Base-by-base conservation (phyloP, 2,888 invertebrate genomes). In the Selenia dentaria region DNA sequence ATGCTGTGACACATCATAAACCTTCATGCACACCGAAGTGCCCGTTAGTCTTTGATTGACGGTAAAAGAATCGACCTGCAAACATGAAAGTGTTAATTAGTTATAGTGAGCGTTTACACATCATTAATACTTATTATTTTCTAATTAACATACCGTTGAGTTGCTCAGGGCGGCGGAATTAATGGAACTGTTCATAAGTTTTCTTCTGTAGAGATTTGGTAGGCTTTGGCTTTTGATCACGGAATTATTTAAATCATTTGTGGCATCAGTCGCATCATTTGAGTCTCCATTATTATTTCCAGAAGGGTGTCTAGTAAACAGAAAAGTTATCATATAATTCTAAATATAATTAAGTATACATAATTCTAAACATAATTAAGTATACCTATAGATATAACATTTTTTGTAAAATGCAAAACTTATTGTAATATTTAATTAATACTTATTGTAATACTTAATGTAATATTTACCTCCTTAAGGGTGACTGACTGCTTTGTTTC, bases 201-300 rank as follows among this genome's bases (percentile, higher is more conserved):
- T 92, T 72, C 81, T 89, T 82, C 79, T 92, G 84, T 88, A 90
- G 49, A 95, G 86, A 83, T 96, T 95, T 54, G 96, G 96, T 87
- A 96, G 92, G 83, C 96, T 96, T 82, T 93, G 94, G 82, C 96
- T 95, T 86, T 95, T 95, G 48, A 86, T 92, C 58, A 91, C 92
- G 62, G 84, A 93, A 85, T 85, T 92, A 75, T 74, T 92, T 74
- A 93, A 92, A 60, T 92, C 92, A 62, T 83, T 91, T 67, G 91
- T 89, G 57, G 91, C 89, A 73, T 92, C 92, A 83, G 74, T 86
- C 74, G 70, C 72, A 81, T 74, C 92, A 80, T 77, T 90, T 67
- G 83, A 91, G 85, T 77, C 93, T 92, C 82, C 93, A 72, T 95
- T 95, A 70, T 95, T 95, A 63, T 94, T 94, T 58, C 95, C 96